Conservation (phyloP, 2,797 vertebrate species). For the Lycodopsis pacificus region DNA sequence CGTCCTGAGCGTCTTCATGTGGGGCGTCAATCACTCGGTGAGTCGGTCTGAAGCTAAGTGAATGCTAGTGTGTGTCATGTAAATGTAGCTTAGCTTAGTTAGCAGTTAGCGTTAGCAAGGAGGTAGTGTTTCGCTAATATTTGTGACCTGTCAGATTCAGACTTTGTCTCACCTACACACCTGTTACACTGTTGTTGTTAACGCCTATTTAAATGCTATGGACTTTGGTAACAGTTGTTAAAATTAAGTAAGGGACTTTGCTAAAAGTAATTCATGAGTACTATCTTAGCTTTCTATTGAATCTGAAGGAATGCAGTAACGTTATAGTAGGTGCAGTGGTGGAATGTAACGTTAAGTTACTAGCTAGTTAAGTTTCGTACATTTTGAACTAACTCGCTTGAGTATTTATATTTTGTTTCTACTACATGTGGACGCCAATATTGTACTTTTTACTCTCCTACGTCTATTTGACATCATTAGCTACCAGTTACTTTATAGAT, state of each 20-base stretch:
- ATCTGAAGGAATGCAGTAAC: background rate
- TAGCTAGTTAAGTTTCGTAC: background rate
- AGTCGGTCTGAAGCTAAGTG: constrained; percentile 55
- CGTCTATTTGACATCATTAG: background rate
- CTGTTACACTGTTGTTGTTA: background rate
- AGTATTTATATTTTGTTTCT: background rate
- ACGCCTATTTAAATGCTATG: background rate
- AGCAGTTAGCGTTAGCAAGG: constrained; percentile 35
- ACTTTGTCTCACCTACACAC: background rate
- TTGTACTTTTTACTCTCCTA: background rate
- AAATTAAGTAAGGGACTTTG: background rate
- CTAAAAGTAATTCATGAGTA: background rate
- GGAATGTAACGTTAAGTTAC: background rate
- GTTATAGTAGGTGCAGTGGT: background rate
- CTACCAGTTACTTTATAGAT: background rate
- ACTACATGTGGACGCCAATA: too few relatives aligned
- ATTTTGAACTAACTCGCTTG: too few relatives aligned
- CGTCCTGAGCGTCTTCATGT: constrained; percentile 92
- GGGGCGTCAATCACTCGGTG: constrained; percentile 96
- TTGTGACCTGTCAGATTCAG: background rate
- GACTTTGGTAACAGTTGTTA: background rate
- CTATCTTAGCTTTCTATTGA: background rate
- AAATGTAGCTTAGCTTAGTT: constrained; percentile 1
- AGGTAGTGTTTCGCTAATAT: background rate
- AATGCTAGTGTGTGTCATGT: constrained; percentile 29